These are phyloP conservation scores for Beris chalybata DNA, from an alignment of 2,888 invertebrate species.

Conservation along the genomic window DNA sequence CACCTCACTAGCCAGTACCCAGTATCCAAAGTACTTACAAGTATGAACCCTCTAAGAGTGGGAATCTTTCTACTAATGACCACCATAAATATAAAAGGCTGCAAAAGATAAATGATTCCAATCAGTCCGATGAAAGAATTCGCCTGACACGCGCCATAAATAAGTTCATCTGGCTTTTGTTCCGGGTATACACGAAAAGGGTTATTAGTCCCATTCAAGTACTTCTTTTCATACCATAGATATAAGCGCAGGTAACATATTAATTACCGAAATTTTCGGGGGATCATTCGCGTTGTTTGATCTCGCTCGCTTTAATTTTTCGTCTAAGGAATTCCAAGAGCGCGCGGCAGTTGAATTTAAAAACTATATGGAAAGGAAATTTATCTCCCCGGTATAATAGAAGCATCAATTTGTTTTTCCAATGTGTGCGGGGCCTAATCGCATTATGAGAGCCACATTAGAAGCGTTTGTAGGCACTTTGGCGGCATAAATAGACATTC, in stretches of 20 bases:
- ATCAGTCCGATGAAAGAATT: constrained; percentile 40
- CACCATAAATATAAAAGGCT: constrained; percentile 31
- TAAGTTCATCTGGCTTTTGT: constrained; percentile 42
- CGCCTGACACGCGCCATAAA: constrained; percentile 50
- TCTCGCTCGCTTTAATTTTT: constrained; percentile 20
- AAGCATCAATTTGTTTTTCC: constrained; percentile 14
- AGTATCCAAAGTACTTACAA: background rate
- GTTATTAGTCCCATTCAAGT: constrained; percentile 36
- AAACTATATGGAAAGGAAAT: constrained; percentile 12
- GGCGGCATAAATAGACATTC: no score
- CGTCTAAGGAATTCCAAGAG: constrained; percentile 11
- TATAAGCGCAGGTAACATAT: constrained; percentile 30
- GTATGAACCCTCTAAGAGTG: constrained; percentile 2
- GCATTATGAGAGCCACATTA: constrained; percentile 23
- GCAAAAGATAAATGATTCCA: constrained; percentile 39
- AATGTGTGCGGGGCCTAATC: constrained; percentile 17
- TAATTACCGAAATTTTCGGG: constrained; percentile 27
- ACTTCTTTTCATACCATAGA: constrained; percentile 27
- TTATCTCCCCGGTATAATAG: constrained; percentile 6
- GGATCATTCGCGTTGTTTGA: constrained; percentile 19
- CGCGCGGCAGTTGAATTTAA: no score
- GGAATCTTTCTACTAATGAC: constrained; percentile 36
- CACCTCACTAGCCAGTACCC: background rate
- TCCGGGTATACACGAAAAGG: constrained; percentile 34
- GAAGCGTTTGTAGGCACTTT: constrained; percentile 11